Evolutionary conservation across 1,140 invertebrate genomes (phyloP), one percentile per base, ranked within the genome.

Genomic region (Hycleus phaleratus): DNA sequence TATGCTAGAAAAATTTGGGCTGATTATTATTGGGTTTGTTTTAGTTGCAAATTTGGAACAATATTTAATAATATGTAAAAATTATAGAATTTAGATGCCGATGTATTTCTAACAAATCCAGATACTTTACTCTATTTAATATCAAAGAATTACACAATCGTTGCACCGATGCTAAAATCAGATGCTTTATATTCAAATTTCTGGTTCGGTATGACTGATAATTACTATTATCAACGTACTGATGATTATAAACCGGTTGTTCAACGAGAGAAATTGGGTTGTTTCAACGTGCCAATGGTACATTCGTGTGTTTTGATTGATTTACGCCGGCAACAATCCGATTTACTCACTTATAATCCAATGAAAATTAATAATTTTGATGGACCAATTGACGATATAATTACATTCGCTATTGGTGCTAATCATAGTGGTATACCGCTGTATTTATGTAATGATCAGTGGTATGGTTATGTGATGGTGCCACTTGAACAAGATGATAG

Each of bases 121-220:
- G 71, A 84, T 12, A 84, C 88, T 1, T 69, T 98, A 0, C 77
- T 79, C 43, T 62, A 80, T 40, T 73, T 98, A 0, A 82, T 95
- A 5, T 73, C 71, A 9, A 86, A 88, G 61, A 76, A 83, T 32
- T 63, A 82, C 9, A 74, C 79, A 3, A 72, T 92, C 24, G 81
- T 87, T 3, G 87, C 92, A 0, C 95, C 95, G 10, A 86, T 96
- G 83, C 73, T 97, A 4, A 81, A 85, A 58, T 91, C 92, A 0
- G 86, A 92, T 68, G 85, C 90, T 12, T 76, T 91, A 26, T 97
- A 97, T 74, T 94, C 93, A 11, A 98, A 98, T 73, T 98, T 94
- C 75, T 98, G 95, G 95, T 86, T 89, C 66, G 94, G 88, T 8
- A 95, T 97, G 89, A 85, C 85, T 1, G 74, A 84, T 3, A 79